phyloP scores from a whole-genome alignment of 2,888 invertebrate species.

The Latheticus oryzae region DNA sequence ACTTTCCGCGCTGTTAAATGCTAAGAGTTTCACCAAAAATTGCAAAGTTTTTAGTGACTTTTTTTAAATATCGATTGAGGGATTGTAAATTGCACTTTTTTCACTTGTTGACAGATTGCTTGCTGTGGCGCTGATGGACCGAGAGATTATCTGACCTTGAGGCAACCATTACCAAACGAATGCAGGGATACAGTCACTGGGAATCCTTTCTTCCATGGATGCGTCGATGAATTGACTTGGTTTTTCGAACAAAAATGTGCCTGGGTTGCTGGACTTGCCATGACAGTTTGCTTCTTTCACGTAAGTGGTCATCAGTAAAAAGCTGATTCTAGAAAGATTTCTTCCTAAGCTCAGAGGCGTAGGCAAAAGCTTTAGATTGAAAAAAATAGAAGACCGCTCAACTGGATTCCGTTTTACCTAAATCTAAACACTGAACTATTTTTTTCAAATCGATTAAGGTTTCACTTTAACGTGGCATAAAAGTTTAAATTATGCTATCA shows the following conservation, averaged over 20 bases:
- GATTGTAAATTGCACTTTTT: constrained; percentile 44
- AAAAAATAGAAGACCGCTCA: no score
- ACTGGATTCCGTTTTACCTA: no score
- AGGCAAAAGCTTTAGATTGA: no score
- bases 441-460: no score
- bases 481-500: no score
- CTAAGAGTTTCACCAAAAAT: constrained; percentile 11
- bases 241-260: constrained; percentile 85
- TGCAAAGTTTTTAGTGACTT: constrained; percentile 7
- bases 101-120: constrained; percentile 73
- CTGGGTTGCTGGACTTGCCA: constrained; percentile 85
- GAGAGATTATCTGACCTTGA: constrained; percentile 80
- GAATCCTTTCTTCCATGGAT: constrained; percentile 89
- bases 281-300: constrained; percentile 81
- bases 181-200: constrained; percentile 91
- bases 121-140: constrained; percentile 92
- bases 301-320: no score
- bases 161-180: constrained; percentile 83
- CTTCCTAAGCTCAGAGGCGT: no score
- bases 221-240: constrained; percentile 90
- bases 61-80: constrained; percentile 32
- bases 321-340: no score
- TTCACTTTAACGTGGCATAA: no score
- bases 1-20: constrained; percentile 21
- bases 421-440: no score